A percentile compares a stretch with the other conserved stretches of the same genome.
Evolutionary conservation across 2,113 vertebrate genomes (phyloP).

Genomic region (Pungitius pungitius): DNA sequence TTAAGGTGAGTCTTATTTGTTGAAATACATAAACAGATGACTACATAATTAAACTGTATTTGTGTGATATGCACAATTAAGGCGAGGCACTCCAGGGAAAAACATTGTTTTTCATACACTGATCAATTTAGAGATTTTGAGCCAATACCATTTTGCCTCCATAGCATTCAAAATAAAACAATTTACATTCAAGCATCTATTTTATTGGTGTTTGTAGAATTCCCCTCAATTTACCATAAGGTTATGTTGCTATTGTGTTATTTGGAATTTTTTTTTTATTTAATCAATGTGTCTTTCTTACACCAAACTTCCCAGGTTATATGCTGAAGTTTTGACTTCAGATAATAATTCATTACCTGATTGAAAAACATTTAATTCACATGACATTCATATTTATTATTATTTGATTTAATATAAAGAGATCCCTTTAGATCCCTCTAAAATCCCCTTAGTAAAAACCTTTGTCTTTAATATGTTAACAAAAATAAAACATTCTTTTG

Average conservation of each 20-base stretch:
- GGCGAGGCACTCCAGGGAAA: neutral
- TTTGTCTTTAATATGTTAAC: too few relatives aligned
- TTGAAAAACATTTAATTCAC: neutral
- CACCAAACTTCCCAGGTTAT: neutral
- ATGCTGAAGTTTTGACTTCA: neutral
- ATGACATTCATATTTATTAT: neutral
- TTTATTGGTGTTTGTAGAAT: neutral
- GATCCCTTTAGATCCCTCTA: too few relatives aligned
- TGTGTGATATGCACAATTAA: neutral
- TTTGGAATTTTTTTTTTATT: neutral
- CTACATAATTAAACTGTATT: neutral
- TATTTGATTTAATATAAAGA: too few relatives aligned
- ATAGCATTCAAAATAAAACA: too few relatives aligned
- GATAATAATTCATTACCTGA: neutral
- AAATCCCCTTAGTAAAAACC: too few relatives aligned
- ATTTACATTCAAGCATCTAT: too few relatives aligned
- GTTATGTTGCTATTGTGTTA: neutral
- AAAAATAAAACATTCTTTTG: too few relatives aligned
- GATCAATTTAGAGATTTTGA: too few relatives aligned
- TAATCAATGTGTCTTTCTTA: neutral
- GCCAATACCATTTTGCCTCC: too few relatives aligned
- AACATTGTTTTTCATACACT: too few relatives aligned
- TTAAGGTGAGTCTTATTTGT: neutral
- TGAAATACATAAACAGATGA: neutral
- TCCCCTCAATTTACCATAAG: neutral